A percentile compares a stretch with the other conserved stretches of the same genome.
Evolutionary conservation across 1,140 invertebrate genomes (phyloP).

Genomic region (Radopholus similis): DNA sequence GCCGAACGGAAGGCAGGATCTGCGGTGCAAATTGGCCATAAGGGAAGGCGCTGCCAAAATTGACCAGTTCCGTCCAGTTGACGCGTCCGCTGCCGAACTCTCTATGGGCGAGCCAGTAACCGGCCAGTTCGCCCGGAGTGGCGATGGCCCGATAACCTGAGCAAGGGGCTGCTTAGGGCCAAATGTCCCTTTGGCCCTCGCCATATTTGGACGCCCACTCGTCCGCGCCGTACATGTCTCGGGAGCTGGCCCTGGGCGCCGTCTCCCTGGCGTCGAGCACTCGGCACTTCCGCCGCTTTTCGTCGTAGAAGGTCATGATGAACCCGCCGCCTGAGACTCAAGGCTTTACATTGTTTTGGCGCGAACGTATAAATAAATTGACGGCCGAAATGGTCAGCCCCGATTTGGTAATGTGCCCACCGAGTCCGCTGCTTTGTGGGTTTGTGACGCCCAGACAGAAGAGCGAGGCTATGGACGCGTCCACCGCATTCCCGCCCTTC

Average conservation of each 20-base stretch:
- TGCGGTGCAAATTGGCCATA: background rate
- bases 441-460: conserved; percentile 81
- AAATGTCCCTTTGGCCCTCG: background rate
- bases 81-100: conserved; percentile 71
- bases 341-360: too few relatives aligned
- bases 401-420: background rate
- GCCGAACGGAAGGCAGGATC: conserved; percentile 70
- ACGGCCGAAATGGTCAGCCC: background rate
- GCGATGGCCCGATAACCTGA: conserved; percentile 74
- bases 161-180: background rate
- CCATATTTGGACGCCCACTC: conserved; percentile 62
- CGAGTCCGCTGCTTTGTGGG: conserved; percentile 70
- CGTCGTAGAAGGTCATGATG: conserved; percentile 75
- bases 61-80: conserved; percentile 75
- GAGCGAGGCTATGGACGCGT: conserved; percentile 76
- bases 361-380: conserved; percentile 63
- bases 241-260: conserved; percentile 70
- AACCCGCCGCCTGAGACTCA: conserved; percentile 80
- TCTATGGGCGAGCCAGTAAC: conserved; percentile 78
- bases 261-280: conserved; percentile 74
- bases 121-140: conserved; percentile 83
- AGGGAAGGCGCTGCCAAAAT: conserved; percentile 30
- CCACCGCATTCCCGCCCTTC: conserved; percentile 77
- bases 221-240: conserved; percentile 71
- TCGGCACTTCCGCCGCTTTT: conserved; percentile 46